Conservation (phyloP, 2,113 vertebrate genomes). For the Corythornis vintsioides region DNA sequence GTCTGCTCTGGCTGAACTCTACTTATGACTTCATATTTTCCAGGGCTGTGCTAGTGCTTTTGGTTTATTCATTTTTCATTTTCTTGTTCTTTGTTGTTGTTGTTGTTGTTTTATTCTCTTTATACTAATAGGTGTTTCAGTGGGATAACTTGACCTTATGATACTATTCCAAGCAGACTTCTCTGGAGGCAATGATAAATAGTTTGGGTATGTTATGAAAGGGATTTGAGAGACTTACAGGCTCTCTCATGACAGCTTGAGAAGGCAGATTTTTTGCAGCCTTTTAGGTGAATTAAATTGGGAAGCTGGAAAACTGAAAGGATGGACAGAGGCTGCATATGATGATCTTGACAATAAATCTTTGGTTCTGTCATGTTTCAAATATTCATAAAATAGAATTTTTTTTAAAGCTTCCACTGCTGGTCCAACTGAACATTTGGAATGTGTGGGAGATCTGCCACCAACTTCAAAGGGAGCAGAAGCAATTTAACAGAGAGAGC, state of each 20-base stretch:
- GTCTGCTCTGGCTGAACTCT: slow-evolving; percentile 50
- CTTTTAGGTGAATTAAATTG: neutral
- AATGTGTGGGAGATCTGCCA: neutral
- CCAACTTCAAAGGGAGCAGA: neutral
- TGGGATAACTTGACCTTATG: slow-evolving; percentile 34
- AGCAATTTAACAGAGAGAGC: neutral
- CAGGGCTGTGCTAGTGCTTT: neutral
- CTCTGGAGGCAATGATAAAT: slow-evolving; percentile 17
- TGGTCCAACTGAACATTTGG: neutral
- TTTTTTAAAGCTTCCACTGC: neutral
- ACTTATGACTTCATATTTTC: slow-evolving; percentile 66
- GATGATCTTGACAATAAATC: neutral
- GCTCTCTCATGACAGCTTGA: neutral
- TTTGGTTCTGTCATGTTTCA: neutral
- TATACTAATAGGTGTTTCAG: slow-evolving; percentile 32
- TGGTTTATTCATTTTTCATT: neutral
- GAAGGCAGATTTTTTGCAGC: neutral
- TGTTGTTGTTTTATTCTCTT: neutral
- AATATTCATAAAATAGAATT: neutral
- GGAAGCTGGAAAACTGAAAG: neutral
- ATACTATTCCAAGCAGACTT: slow-evolving; percentile 19
- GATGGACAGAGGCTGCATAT: neutral
- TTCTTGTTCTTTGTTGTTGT: neutral
- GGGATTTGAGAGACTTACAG: neutral
- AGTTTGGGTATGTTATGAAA: slow-evolving; percentile 19